phyloP scores from a whole-genome alignment of 2,113 vertebrate genomes.

The Pachycephala philippinensis region DNA sequence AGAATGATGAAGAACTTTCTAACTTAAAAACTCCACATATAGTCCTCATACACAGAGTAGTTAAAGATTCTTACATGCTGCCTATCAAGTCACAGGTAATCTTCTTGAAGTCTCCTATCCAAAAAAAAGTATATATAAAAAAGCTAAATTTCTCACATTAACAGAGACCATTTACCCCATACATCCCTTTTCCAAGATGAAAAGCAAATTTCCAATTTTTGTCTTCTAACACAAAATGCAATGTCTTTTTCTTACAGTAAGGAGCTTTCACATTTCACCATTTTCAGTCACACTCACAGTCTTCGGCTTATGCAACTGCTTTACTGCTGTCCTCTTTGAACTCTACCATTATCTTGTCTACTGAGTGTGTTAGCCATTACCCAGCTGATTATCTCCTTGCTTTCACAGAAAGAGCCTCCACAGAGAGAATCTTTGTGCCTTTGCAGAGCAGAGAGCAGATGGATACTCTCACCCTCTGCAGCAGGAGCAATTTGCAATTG shows the following conservation, averaged over 20 bases:
- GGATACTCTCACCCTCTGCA: background rate
- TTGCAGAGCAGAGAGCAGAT: background rate
- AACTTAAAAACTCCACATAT: background rate
- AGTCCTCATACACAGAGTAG: background rate
- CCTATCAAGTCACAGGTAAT: background rate
- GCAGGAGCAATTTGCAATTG: background rate
- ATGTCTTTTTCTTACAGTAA: background rate
- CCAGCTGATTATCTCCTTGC: background rate
- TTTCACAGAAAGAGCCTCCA: background rate
- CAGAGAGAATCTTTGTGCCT: background rate
- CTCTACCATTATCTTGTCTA: background rate
- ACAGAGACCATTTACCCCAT: background rate
- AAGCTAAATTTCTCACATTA: background rate
- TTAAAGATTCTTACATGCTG: background rate
- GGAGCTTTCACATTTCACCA: background rate
- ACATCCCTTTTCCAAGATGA: background rate
- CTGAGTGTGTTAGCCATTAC: background rate
- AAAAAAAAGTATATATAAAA: background rate
- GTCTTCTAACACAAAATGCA: background rate
- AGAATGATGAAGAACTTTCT: background rate
- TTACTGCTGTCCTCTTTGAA: background rate
- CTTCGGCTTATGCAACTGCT: background rate
- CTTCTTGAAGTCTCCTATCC: background rate
- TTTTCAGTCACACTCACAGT: background rate
- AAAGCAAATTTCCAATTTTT: background rate